phyloP scores from a whole-genome alignment of 1,140 invertebrate genomes.

The Drosophila repleta region DNA sequence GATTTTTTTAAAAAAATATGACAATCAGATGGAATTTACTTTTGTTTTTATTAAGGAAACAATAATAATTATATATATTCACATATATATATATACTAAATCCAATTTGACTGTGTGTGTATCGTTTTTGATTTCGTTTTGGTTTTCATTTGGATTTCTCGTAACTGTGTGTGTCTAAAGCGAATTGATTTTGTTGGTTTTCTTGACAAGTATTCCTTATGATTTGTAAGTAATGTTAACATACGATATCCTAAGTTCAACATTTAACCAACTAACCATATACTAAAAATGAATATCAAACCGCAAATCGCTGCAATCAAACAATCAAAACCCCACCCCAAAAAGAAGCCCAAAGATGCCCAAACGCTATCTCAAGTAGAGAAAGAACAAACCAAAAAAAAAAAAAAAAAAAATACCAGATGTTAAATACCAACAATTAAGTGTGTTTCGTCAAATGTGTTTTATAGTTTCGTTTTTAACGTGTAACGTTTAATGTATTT shows the following conservation, averaged over 20 bases:
- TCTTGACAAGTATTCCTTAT: slow-evolving; percentile 28
- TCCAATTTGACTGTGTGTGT: slow-evolving; percentile 39
- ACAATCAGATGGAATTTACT: slow-evolving; percentile 1
- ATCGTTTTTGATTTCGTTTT: slow-evolving; percentile 12
- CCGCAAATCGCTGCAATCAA: slow-evolving; percentile 21
- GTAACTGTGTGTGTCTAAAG: slow-evolving; percentile 52
- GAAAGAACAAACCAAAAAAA: slow-evolving; percentile 27
- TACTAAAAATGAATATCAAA: slow-evolving; percentile 62
- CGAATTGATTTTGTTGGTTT: slow-evolving; percentile 18
- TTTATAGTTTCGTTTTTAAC: slow-evolving; percentile 56
- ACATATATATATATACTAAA: slow-evolving; percentile 1
- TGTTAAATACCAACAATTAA: slow-evolving; percentile 44
- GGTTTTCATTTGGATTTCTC: slow-evolving; percentile 20
- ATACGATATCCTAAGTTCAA: slow-evolving; percentile 38
- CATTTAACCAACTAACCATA: slow-evolving; percentile 75
- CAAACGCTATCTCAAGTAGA: neutral
- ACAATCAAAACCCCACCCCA: slow-evolving; percentile 6
- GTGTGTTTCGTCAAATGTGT: slow-evolving; percentile 79
- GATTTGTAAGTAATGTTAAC: slow-evolving; percentile 44
- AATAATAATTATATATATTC: slow-evolving; percentile 18
- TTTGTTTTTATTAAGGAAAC: slow-evolving; percentile 30
- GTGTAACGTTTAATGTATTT: slow-evolving; percentile 48
- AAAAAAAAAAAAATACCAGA: slow-evolving; percentile 29
- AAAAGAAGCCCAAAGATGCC: slow-evolving; percentile 38
- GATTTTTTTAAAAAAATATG: neutral